Evolutionary conservation across 2,797 vertebrate genomes (phyloP).

Genomic region (Molossus molossus): DNA sequence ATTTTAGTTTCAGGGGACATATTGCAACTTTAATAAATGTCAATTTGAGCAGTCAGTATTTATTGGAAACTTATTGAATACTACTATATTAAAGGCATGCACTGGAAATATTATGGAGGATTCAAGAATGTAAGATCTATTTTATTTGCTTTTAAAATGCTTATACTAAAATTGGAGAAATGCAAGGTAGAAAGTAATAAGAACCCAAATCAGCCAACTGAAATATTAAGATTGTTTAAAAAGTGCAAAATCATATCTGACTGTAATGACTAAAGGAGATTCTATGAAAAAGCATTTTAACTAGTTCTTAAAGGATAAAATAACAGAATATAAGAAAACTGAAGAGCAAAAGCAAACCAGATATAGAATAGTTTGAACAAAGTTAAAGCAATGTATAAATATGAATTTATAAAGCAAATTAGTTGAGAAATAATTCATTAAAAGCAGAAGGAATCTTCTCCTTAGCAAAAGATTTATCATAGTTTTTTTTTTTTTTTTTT

Average conservation of each 20-base stretch:
- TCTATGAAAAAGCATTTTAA: neutral
- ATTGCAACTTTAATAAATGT: neutral
- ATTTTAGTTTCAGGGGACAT: conserved; percentile 7
- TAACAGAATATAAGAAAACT: conserved; percentile 11
- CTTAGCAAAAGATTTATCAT: neutral
- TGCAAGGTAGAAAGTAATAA: neutral
- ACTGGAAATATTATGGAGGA: neutral
- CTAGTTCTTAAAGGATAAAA: neutral
- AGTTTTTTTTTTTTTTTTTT: neutral
- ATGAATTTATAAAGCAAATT: conserved; percentile 15
- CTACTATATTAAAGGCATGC: conserved; percentile 1
- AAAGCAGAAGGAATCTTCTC: neutral
- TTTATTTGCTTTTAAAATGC: conserved; percentile 43
- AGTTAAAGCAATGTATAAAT: conserved; percentile 33
- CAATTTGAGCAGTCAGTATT: neutral
- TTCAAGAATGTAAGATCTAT: conserved; percentile 9
- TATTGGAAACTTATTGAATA: neutral
- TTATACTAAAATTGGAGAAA: neutral
- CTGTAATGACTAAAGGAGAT: neutral
- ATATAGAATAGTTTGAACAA: neutral
- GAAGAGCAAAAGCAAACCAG: neutral
- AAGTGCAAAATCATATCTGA: neutral
- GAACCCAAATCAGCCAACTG: neutral
- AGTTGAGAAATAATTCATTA: conserved; percentile 29
- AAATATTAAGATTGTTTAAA: neutral